These are phyloP conservation scores for Diglossa cyanea DNA, from an alignment of 2,797 vertebrate species.

Conservation along the genomic window DNA sequence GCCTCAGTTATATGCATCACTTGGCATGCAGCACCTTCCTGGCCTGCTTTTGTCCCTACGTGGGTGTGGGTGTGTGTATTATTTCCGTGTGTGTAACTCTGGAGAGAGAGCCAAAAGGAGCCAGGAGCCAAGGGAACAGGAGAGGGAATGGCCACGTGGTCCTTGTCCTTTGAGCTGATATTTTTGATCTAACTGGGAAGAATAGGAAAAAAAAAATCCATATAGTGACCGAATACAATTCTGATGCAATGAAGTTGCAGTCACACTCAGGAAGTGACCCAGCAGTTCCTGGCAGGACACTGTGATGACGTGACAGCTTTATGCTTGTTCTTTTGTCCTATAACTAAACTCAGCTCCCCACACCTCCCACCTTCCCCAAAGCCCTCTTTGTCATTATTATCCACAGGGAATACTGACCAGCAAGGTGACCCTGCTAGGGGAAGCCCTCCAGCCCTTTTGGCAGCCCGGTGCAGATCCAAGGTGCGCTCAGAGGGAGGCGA, in stretches of 20 bases:
- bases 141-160: background rate
- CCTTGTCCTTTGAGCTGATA: background rate
- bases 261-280: background rate
- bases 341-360: background rate
- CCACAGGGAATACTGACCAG: background rate
- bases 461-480: background rate
- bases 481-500: background rate
- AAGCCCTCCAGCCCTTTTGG: background rate
- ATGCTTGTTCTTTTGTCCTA: background rate
- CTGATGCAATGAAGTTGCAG: background rate
- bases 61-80: background rate
- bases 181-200: background rate
- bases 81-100: background rate
- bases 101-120: background rate
- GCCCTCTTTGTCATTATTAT: background rate
- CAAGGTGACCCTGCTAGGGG: background rate
- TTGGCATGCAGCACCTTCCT: background rate
- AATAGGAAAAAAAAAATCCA: background rate
- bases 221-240: background rate
- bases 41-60: background rate
- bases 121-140: background rate
- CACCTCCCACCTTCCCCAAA: background rate
- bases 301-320: background rate
- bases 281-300: background rate
- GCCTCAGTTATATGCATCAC: background rate